Evolutionary conservation across 2,888 invertebrate species (phyloP).

Genomic region (Magallana nippona): DNA sequence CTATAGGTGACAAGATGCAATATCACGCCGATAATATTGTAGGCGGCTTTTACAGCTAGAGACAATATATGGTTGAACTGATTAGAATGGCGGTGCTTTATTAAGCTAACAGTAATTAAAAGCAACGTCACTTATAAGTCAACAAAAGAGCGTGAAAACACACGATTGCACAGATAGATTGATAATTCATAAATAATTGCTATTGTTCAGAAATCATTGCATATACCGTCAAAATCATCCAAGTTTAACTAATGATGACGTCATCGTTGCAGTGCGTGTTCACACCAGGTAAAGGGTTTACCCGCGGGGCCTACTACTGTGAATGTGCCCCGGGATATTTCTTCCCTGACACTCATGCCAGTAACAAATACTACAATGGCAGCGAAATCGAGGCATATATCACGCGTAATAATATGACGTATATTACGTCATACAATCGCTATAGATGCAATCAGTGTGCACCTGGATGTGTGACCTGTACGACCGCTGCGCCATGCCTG

Average conservation of each 20-base stretch:
- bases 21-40: no score
- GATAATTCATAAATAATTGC: no score
- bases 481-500: conserved; percentile 74
- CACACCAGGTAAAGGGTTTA: conserved; percentile 69
- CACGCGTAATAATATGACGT: conserved; percentile 47
- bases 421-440: conserved; percentile 23
- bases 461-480: conserved; percentile 74
- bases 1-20: no score
- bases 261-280: conserved; percentile 67
- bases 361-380: conserved; percentile 65
- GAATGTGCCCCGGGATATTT: conserved; percentile 73
- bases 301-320: conserved; percentile 73
- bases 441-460: conserved; percentile 72
- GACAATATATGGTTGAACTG: no score
- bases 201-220: no score
- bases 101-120: no score
- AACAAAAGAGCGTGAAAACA: neutral
- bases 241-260: no score
- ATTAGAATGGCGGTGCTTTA: no score
- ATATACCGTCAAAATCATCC: no score
- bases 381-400: conserved; percentile 63
- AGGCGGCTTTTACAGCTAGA: no score
- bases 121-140: neutral
- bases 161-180: no score
- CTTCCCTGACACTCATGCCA: conserved; percentile 70